Evolutionary conservation across 2,797 vertebrate genomes (phyloP).

Genomic region (Spatula clypeata): DNA sequence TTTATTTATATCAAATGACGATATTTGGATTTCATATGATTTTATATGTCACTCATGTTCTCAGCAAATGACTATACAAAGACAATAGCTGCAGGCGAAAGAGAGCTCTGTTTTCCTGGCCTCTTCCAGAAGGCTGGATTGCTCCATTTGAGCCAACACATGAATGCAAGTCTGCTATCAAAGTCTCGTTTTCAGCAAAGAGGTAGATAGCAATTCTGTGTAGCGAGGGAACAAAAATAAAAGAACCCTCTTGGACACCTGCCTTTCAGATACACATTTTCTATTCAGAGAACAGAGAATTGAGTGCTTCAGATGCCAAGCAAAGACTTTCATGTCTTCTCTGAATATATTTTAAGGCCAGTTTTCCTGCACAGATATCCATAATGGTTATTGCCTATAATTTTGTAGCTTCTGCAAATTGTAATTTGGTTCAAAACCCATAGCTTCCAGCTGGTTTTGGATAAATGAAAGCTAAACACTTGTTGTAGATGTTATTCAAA

Average conservation of each 20-base stretch:
- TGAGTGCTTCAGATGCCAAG: background rate
- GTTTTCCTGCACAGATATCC: background rate
- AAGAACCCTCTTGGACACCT: conserved; percentile 23
- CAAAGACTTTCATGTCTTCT: background rate
- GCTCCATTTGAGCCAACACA: background rate
- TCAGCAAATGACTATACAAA: background rate
- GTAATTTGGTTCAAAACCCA: background rate
- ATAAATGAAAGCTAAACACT: background rate
- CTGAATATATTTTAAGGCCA: conserved; percentile 19
- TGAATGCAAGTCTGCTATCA: conserved; percentile 14
- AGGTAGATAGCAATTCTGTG: conserved; percentile 34
- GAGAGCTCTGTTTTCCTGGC: background rate
- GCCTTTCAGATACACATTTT: conserved; percentile 33
- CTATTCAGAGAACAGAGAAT: background rate
- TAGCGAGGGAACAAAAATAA: background rate
- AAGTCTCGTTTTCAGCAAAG: background rate
- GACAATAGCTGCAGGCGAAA: background rate
- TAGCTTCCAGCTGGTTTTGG: conserved; percentile 31
- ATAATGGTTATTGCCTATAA: conserved; percentile 16
- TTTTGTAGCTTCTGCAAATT: conserved; percentile 39
- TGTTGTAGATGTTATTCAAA: background rate
- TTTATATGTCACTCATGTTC: background rate
- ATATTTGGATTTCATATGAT: background rate
- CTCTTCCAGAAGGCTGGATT: background rate
- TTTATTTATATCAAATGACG: background rate